A percentile compares a stretch with the other conserved stretches of the same genome.
Conservation (phyloP, 2,797 vertebrate species). For the Poecilia picta region DNA sequence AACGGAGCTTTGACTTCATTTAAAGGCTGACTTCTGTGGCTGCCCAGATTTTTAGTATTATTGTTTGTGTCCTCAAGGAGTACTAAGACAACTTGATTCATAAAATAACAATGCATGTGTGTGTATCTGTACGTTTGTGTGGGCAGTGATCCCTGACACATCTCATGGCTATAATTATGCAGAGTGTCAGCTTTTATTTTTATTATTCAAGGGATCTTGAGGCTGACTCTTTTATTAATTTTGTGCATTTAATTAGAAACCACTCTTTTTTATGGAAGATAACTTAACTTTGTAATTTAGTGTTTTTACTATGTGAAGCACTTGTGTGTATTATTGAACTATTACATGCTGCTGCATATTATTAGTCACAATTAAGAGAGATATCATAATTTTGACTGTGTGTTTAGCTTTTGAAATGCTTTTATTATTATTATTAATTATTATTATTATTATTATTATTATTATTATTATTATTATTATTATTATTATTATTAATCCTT, state of each 20-base stretch:
- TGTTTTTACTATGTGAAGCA: too few species aligned
- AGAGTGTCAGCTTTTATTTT: not conserved
- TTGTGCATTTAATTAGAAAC: not conserved
- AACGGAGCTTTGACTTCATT: constrained; percentile 49
- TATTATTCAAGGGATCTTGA: not conserved
- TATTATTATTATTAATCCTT: not conserved
- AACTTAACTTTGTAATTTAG: too few species aligned
- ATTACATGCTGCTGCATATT: not conserved
- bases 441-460: too few species aligned
- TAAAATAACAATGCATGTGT: constrained; percentile 6
- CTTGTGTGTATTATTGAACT: not conserved
- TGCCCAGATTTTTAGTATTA: not conserved
- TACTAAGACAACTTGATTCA: constrained; percentile 28
- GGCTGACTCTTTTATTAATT: not conserved
- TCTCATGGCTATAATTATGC: not conserved
- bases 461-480: too few species aligned
- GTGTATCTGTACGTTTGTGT: constrained; percentile 1
- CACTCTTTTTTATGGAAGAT: not conserved
- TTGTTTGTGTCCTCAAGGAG: constrained; percentile 18
- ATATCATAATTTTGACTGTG: not conserved
- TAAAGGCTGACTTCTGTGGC: constrained; percentile 36
- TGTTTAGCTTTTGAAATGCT: not conserved
- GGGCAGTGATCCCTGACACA: not conserved
- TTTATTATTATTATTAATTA: not conserved
- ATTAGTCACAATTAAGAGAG: not conserved